Percentiles rank a stretch among this genome's conserved stretches.
phyloP scores from a whole-genome alignment of 2,797 vertebrate genomes.

The Emys orbicularis region DNA sequence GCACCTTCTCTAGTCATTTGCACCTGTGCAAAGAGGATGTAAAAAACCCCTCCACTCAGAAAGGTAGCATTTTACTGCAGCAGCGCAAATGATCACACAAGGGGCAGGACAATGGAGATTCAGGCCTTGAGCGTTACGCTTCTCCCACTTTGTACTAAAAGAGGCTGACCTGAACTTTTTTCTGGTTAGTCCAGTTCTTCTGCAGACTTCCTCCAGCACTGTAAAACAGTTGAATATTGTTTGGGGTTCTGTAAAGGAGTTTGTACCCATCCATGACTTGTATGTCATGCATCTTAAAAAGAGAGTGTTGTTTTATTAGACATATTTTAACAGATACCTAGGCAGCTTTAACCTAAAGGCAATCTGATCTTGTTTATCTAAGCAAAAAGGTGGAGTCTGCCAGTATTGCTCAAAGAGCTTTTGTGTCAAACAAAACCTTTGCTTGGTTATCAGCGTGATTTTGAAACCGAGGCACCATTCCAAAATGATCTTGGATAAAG shows the following conservation, averaged over 20 bases:
- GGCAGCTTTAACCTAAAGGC: neutral
- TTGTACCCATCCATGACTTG: neutral
- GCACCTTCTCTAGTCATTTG: neutral
- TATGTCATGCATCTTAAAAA: accelerated
- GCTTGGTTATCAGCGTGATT: neutral
- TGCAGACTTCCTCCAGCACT: neutral
- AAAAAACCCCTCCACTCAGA: neutral
- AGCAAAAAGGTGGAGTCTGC: neutral
- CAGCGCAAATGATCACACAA: neutral
- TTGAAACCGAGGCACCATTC: neutral
- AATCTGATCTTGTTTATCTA: neutral
- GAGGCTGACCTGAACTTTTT: neutral
- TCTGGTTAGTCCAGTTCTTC: neutral
- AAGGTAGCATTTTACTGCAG: neutral
- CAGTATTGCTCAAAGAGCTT: neutral
- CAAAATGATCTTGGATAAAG: neutral
- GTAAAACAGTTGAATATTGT: neutral
- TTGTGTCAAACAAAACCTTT: neutral
- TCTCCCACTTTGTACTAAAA: neutral
- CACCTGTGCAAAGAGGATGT: neutral
- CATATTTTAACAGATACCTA: accelerated
- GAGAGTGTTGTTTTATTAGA: neutral
- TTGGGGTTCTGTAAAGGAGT: neutral
- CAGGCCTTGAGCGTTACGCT: neutral
- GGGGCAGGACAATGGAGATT: neutral